Percentiles rank a stretch among this genome's conserved stretches.
Evolutionary conservation across 2,888 invertebrate genomes (phyloP).

Genomic region (Nomada hirtipes): DNA sequence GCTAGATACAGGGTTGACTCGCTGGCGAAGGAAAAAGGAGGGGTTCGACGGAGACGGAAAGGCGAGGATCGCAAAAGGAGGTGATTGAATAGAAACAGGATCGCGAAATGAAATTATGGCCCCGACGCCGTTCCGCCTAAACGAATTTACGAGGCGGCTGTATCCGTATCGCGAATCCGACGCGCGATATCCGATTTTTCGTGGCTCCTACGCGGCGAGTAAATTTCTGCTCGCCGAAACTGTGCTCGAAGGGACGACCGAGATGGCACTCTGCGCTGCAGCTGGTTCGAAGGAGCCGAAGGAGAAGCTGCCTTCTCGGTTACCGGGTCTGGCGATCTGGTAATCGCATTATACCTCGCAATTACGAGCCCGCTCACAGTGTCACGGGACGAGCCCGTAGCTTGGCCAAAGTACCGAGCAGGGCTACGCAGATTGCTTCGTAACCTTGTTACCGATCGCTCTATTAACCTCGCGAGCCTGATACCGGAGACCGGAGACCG

Average conservation of each 20-base stretch:
- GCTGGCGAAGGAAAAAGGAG: no score
- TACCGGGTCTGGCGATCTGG: conserved; percentile 79
- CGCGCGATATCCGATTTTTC: no score
- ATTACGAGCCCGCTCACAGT: conserved; percentile 78
- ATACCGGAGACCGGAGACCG: conserved; percentile 5
- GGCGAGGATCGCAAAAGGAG: conserved; percentile 22
- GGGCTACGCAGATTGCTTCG: conserved; percentile 84
- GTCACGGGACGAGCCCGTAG: conserved; percentile 62
- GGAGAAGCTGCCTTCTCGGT: conserved; percentile 74
- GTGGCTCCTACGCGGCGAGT: no score
- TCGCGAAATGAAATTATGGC: conserved; percentile 71
- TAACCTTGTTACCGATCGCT: conserved; percentile 84
- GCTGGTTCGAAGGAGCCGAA: conserved; percentile 32
- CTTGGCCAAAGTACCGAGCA: conserved; percentile 77
- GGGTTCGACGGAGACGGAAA: background rate
- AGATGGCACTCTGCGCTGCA: background rate
- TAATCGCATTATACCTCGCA: conserved; percentile 81
- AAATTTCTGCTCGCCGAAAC: no score
- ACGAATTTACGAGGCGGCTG: conserved; percentile 64
- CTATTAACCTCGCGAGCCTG: conserved; percentile 80
- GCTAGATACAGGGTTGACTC: no score
- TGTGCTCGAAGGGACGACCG: background rate
- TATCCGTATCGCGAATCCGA: background rate
- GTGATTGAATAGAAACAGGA: conserved; percentile 56
- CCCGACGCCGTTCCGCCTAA: conserved; percentile 67